Percentiles rank a stretch among this genome's conserved stretches.
phyloP scores from a whole-genome alignment of 2,797 vertebrate species.

The Chloroceryle amazona region DNA sequence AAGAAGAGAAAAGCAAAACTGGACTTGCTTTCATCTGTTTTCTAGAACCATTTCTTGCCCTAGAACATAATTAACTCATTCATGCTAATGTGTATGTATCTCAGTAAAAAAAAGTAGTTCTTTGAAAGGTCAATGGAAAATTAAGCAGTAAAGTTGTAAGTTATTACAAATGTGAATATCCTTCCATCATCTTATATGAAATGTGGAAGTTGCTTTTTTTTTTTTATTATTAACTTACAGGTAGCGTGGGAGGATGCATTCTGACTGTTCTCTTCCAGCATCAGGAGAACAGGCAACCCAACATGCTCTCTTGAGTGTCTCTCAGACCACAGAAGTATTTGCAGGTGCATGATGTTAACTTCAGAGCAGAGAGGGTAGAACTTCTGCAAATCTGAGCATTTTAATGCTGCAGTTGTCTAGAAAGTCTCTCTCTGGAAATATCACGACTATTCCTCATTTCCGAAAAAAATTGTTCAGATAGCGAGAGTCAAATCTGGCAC shows the following conservation, averaged over 20 bases:
- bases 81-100: background rate
- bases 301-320: background rate
- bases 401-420: background rate
- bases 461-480: background rate
- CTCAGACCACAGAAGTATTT: background rate
- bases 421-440: background rate
- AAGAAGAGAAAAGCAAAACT: background rate
- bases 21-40: background rate
- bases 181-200: background rate
- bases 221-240: background rate
- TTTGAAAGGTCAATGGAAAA: constrained; percentile 27
- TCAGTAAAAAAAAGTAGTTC: background rate
- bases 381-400: background rate
- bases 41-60: background rate
- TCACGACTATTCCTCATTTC: background rate
- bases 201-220: background rate
- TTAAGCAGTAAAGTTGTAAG: background rate
- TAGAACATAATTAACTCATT: background rate
- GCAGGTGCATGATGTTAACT: background rate
- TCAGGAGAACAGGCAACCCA: background rate
- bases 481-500: background rate
- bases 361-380: background rate
- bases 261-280: background rate
- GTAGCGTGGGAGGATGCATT: background rate
- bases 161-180: background rate